These are phyloP conservation scores for Gyps fulvus DNA, from an alignment of 2,113 vertebrate species.

Conservation along the genomic window DNA sequence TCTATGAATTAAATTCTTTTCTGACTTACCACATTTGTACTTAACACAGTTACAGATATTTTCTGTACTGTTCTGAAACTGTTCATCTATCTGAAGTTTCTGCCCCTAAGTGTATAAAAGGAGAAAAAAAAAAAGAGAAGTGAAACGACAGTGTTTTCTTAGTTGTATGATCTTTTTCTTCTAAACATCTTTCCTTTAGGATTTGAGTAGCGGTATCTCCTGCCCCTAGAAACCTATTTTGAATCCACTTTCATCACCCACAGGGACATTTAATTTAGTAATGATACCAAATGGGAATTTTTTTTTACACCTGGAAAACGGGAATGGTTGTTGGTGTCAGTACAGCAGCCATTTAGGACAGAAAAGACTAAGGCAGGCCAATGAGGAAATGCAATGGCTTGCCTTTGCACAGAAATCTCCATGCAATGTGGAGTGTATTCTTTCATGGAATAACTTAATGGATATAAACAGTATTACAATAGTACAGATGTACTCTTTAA, in stretches of 20 bases:
- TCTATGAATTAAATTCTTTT: not conserved
- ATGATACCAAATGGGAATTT: not conserved
- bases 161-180: not conserved
- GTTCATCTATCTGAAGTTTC: slow-evolving; percentile 82
- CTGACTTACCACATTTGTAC: slow-evolving; percentile 88
- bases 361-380: not conserved
- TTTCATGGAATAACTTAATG: not conserved
- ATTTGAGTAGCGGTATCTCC: not conserved
- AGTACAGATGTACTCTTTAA: not conserved
- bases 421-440: not conserved
- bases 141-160: not conserved
- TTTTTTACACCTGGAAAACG: not conserved
- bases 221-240: not conserved
- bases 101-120: slow-evolving; percentile 79
- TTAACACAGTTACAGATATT: slow-evolving; percentile 88
- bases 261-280: not conserved
- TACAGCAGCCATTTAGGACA: not conserved
- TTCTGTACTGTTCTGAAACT: slow-evolving; percentile 78
- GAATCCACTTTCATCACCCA: not conserved
- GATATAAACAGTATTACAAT: not conserved
- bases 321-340: not conserved
- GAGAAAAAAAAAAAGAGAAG: not conserved
- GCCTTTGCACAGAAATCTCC: not conserved
- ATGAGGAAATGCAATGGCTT: not conserved
- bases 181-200: not conserved